Base-by-base conservation (phyloP, 2,888 invertebrate genomes). In the Euplagia quadripunctaria region DNA sequence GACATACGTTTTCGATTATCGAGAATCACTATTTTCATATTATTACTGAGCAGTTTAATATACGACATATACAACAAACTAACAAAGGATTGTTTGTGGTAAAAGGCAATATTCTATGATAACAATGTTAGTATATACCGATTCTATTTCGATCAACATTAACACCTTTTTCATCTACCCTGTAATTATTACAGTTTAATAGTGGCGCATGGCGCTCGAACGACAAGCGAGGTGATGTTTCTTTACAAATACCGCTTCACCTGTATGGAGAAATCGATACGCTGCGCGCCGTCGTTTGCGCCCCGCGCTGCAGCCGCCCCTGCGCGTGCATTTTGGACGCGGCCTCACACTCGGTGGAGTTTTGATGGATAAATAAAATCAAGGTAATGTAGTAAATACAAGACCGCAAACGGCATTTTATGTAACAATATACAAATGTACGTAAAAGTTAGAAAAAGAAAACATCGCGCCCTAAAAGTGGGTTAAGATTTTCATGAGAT, bases 1-100 rank as follows among this genome's bases (percentile, higher is more conserved):
- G 85, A 84, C 82, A 61, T 75, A 12, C 20, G 31, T 61, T 61
- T 58, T 31, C 14, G 61, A 11, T 61, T 61, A 31, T 31, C 11
- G 31, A 61, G 12, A 11, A 20, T 58, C 55, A 11, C 55, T 11
- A 58, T 58, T 58, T 17, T 58, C n/a, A 58, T 58, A 58, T 20
- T 20, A 58, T 11, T 58, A 20, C 20, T 20, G 11, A 31, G 43
- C 43, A 4, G 43, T 9, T 3, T 31, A 31, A 46, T 1, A 20
- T 12, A 12, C 61, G 20, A 61, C 20, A 20, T 61, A 31, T 61
- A 61, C 31, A 61, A 20, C 9, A 31, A 61, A 31, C 12, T 14
- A 61, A 61, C 20, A 31, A 31, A 58, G 58, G 58, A 58, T 58
- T 31, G 14, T 61, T n/a, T 55, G 9, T 3, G 55, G 0, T 8